Percentiles rank a stretch among this genome's conserved stretches.
phyloP scores from a whole-genome alignment of 2,797 vertebrate species.

The Pipistrellus kuhlii region DNA sequence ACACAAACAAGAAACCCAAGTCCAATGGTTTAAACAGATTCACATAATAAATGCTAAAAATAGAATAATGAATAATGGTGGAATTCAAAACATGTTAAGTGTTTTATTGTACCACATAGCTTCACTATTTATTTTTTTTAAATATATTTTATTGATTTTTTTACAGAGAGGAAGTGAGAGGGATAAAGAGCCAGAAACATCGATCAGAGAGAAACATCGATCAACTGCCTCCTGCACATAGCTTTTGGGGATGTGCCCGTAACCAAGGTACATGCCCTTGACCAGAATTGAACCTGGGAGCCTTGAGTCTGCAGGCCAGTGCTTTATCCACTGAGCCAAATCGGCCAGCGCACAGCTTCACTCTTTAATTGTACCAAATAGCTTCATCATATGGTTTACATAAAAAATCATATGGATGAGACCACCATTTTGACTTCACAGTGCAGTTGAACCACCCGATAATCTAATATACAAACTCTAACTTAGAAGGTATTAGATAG shows the following conservation, averaged over 20 bases:
- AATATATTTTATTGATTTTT: too few relatives aligned
- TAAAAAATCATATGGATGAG: background rate
- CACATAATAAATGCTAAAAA: background rate
- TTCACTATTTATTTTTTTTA: background rate
- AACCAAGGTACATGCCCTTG: too few relatives aligned
- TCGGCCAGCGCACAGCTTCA: too few relatives aligned
- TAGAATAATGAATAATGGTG: background rate
- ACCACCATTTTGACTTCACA: background rate
- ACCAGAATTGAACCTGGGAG: too few relatives aligned
- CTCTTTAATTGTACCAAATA: background rate
- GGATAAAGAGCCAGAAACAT: too few relatives aligned
- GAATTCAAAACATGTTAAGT: background rate
- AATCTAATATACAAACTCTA: background rate
- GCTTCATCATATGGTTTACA: background rate
- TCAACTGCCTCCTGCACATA: too few relatives aligned
- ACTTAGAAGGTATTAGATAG: background rate
- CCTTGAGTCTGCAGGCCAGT: too few relatives aligned
- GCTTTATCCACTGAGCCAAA: too few relatives aligned
- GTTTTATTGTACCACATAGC: fast-evolving
- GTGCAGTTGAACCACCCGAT: background rate
- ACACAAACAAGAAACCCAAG: background rate
- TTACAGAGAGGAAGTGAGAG: too few relatives aligned
- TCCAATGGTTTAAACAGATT: background rate
- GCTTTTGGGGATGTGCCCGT: too few relatives aligned
- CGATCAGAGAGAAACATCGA: too few relatives aligned